Evolutionary conservation across 2,113 vertebrate species (phyloP), one percentile per base, ranked within the genome.

Genomic region (Caracal caracal): DNA sequence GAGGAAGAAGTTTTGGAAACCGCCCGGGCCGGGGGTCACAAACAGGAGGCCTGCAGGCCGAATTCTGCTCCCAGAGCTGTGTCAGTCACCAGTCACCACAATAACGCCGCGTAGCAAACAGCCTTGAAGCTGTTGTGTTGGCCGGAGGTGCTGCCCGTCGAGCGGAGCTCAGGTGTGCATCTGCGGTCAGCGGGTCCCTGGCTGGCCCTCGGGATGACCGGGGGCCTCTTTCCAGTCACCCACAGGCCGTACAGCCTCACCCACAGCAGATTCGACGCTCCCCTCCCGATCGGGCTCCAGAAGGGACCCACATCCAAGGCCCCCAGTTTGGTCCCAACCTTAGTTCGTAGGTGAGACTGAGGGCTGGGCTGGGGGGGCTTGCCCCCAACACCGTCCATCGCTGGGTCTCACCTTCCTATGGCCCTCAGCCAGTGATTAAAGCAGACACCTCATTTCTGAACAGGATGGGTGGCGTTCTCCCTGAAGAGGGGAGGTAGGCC

Each of bases 101-200:
- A 20, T 17, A 59, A 37, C 22, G 85, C 88, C 19, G 24, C 0
- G 0, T 85, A 73, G 95, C 88, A 81, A 91, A 85, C 12, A 68
- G 26, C 40, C 66, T 56, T 9, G 47, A 56, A 85, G 35, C 56
- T 11, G 0, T 9, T 8, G 56, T 75, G 66, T 22, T 0, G 0
- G n/a, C 10, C 9, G 6, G 9, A 30, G 5, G 30, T 24, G 33
- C 37, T 24, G 3, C 53, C 40, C 19, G 5, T 0, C 4, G 7
- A 35, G 22, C 78, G 3, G 71, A 49, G 78, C 19, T 11, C 33
- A 11, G 33, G n/a, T 0, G 8, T 17, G 3, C 26, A 4, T 26
- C 56, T 65, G 17, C 0, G 24, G n/a, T 56, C 80, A 28, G n/a
- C n/a, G 16, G 37, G 33, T 35, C 35, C 17, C 3, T 11, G 47